Percentiles rank a stretch among this genome's conserved stretches.
Evolutionary conservation across 2,113 vertebrate genomes (phyloP).

Genomic region (Cichladusa arquata): DNA sequence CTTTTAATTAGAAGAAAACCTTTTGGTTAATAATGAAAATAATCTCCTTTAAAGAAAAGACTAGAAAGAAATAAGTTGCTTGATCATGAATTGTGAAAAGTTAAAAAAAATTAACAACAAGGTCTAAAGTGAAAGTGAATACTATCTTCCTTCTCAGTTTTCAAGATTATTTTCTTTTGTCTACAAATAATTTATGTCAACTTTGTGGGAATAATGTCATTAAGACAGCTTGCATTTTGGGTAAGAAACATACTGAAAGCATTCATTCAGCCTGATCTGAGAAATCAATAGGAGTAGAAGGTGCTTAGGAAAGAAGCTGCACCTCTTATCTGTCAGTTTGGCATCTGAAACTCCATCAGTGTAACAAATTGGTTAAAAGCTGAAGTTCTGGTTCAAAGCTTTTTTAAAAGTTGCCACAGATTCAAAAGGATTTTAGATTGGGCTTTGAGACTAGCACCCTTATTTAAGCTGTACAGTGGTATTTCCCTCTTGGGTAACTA

Average conservation of each 20-base stretch:
- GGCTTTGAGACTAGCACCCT: neutral
- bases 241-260: neutral
- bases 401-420: neutral
- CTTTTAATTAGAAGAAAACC: conserved; percentile 50
- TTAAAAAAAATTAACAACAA: neutral
- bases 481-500: neutral
- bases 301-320: neutral
- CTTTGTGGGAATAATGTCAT: neutral
- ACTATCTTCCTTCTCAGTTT: neutral
- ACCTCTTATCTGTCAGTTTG: neutral
- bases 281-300: neutral
- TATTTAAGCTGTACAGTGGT: neutral
- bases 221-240: neutral
- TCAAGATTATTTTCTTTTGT: neutral
- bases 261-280: neutral
- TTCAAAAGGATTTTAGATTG: neutral
- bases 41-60: conserved; percentile 46
- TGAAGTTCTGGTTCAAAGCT: neutral
- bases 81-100: neutral
- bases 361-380: neutral
- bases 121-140: neutral
- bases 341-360: neutral
- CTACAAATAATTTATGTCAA: neutral
- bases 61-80: neutral
- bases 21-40: conserved; percentile 40